A percentile compares a stretch with the other conserved stretches of the same genome.
These are phyloP conservation scores for Thereva unica DNA, from an alignment of 2,888 invertebrate species.

Conservation along the genomic window DNA sequence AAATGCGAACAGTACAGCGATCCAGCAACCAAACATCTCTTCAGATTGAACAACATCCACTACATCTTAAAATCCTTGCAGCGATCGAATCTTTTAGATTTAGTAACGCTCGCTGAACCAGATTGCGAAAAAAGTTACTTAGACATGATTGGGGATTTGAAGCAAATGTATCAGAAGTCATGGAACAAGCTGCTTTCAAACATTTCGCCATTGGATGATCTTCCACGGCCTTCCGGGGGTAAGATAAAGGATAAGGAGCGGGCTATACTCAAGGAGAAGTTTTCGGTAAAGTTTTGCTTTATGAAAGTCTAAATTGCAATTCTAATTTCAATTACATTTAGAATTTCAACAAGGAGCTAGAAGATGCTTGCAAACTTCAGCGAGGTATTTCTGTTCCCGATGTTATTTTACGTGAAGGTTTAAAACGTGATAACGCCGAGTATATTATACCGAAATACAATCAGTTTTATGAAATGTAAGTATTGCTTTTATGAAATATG, in stretches of 20 bases:
- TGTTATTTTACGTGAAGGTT: slow-evolving; percentile 80
- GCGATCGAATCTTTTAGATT: slow-evolving; percentile 79
- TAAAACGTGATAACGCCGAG: slow-evolving; percentile 89
- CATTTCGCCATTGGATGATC: slow-evolving; percentile 71
- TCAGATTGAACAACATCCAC: slow-evolving; percentile 92
- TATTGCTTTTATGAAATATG: slow-evolving; percentile 33
- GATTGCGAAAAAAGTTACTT: slow-evolving; percentile 85
- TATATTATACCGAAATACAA: slow-evolving; percentile 85
- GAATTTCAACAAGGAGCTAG: slow-evolving; percentile 96
- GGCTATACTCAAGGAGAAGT: slow-evolving; percentile 84
- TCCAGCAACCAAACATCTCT: slow-evolving; percentile 81
- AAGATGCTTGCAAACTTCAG: slow-evolving; percentile 83
- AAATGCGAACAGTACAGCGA: slow-evolving; percentile 93
- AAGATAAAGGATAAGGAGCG: slow-evolving; percentile 85
- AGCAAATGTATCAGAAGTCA: slow-evolving; percentile 64
- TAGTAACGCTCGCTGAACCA: slow-evolving; percentile 80
- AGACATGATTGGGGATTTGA: slow-evolving; percentile 84
- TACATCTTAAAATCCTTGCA: slow-evolving; percentile 92
- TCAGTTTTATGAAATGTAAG: slow-evolving; percentile 74
- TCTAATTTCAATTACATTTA: slow-evolving; percentile 54
- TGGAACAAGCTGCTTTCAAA: slow-evolving; percentile 83
- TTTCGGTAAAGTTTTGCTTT: slow-evolving; percentile 64
- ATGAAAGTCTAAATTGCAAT: neutral
- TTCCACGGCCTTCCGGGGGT: slow-evolving; percentile 67
- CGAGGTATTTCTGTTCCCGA: slow-evolving; percentile 93